Base-by-base conservation (phyloP, 2,888 invertebrate species). In the Agonum fuliginosum region DNA sequence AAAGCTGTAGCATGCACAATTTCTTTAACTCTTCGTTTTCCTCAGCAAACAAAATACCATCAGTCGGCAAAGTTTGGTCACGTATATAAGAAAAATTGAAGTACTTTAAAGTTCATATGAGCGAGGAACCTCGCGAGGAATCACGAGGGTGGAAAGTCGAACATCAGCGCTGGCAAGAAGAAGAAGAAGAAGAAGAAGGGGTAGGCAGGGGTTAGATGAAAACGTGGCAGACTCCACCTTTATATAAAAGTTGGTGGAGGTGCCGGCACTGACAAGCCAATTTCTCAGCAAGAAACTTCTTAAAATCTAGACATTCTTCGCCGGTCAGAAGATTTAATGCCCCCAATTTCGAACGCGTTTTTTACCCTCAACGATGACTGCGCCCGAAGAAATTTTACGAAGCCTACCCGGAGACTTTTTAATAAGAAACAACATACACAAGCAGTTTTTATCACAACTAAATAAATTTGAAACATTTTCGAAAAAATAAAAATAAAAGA, bases 321-420 rank as follows among this genome's bases (percentile, higher is more conserved):
- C 80, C 80, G 78, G 80, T 79, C 79, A 78, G 51, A 80, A 82
- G 83, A 83, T 82, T 82, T 83, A 83, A 82, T 82, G 82, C 83
- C 80, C 81, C 81, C 83, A 83, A 83, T 82, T 82, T 83, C 81
- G 80, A 80, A 81, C 80, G 79, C 80, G 81, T 81, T 80, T 54
- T 81, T 81, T 81, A 80, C 75, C 77, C 73, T 71, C 27, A 58
- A 34, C 43, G 48, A 27, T 30, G 27, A 58, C 58, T 17, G 24
- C 20, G 27, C 19, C 48, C 48, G 20, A 12, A 10, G 48, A 37
- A 12, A 8, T n/a, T 2, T 37, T 37, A 12, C 37, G 37, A 37
- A 5, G n/a, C 12, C 37, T 37, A 37, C 37, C 37, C 12, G 10
- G 37, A 10, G 3, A n/a, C 8, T 37, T 54, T 22, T 54, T 54